Base-by-base conservation (phyloP, 1,140 invertebrate species). In the Leptinotarsa defecta region DNA sequence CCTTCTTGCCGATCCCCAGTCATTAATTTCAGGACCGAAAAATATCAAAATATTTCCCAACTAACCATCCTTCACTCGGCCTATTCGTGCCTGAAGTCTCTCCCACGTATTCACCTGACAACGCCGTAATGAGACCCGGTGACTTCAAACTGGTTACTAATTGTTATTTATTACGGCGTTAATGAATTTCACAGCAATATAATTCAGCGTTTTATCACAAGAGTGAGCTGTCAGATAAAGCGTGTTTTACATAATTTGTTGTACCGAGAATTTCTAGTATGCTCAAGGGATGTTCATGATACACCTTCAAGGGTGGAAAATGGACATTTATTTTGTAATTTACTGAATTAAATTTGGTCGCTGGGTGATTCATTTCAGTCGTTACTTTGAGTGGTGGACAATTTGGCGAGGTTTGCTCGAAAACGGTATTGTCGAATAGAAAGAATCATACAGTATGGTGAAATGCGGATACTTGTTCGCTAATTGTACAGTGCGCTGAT, bases 241-340 rank as follows among this genome's bases (percentile, higher is more conserved):
- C 69, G 69, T 71, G 69, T 71, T 71, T 61, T 71, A 71, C 69
- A 71, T 71, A 71, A 71, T 71, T 71, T 71, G 69, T 71, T 57
- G 69, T 48, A 61, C 24, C 34, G 69, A 61, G 49, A 71, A 71
- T 71, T 71, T 27, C 34, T 61, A 61, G 34, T 57, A 57, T 71
- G 69, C 69, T 71, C 69, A 52, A 71, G 69, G 69, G 69, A 61
- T 48, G 67, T 68, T 68, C 67, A 71, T 71, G 69, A 71, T 71
- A 71, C 69, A 71, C 69, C 69, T 71, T 61, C 69, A 68, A 68
- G 69, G 69, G 69, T 20, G 48, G 69, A 52, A 57, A 71, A 48
- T 61, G 69, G 69, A 48, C 69, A 71, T 71, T 71, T 71, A 48
- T 52, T 52, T 48, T 52, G 34, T 27, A 71, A 61, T 71, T 71